phyloP scores from a whole-genome alignment of 2,113 vertebrate species.

The Amphilophus citrinellus region DNA sequence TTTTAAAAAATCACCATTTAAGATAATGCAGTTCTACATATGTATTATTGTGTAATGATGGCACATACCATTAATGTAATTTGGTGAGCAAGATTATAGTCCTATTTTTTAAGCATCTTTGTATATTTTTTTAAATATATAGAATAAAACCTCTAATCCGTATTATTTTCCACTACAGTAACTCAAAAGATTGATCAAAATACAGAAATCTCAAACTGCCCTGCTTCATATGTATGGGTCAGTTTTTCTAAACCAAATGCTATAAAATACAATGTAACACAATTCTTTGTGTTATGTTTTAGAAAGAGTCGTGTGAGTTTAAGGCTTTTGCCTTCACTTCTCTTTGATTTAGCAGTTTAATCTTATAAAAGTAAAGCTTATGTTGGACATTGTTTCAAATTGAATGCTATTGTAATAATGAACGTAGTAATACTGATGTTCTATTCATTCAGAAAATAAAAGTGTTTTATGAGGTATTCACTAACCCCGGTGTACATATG shows the following conservation, averaged over 20 bases:
- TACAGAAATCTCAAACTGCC: background rate
- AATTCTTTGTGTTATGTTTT: background rate
- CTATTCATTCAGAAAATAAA: background rate
- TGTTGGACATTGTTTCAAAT: background rate
- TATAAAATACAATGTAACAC: background rate
- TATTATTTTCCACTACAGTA: background rate
- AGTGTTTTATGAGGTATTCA: background rate
- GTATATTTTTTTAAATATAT: too few species aligned
- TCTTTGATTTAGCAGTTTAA: background rate
- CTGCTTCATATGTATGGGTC: too few species aligned
- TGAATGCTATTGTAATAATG: background rate
- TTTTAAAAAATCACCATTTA: rapidly evolving
- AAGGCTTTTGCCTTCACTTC: background rate
- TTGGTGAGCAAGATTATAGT: background rate
- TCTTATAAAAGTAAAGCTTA: background rate
- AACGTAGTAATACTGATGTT: background rate
- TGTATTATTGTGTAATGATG: background rate
- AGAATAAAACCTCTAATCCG: background rate
- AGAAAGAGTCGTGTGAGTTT: background rate
- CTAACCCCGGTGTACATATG: background rate
- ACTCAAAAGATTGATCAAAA: background rate
- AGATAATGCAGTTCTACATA: background rate
- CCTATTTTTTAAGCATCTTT: background rate
- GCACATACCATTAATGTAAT: background rate
- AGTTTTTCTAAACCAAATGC: background rate